Conservation (phyloP, 2,797 vertebrate genomes). For the Remorina albescens region DNA sequence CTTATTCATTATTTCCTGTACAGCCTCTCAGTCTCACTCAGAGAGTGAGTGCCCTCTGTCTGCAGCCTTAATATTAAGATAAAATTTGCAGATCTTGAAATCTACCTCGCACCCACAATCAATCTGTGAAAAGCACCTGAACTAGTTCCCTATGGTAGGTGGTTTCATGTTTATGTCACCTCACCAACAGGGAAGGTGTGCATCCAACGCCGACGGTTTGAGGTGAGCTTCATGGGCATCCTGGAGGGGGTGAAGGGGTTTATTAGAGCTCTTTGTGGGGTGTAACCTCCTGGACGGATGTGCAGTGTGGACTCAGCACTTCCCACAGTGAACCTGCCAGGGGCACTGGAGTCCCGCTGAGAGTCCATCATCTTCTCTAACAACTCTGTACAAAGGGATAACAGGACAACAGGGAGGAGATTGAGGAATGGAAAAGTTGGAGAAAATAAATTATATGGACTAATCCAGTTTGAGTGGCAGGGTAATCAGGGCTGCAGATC, state of each 20-base stretch:
- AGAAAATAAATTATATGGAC: neutral
- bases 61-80: no score
- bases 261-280: slow-evolving; percentile 94
- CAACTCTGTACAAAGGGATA: slow-evolving; percentile 80
- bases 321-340: slow-evolving; percentile 95
- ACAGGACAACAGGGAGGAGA: neutral
- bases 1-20: no score
- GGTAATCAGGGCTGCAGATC: neutral
- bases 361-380: slow-evolving; percentile 93
- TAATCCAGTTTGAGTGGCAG: neutral
- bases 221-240: slow-evolving; percentile 99
- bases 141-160: neutral
- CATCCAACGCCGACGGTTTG: slow-evolving; percentile 97
- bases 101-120: no score
- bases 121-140: neutral
- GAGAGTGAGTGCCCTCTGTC: no score
- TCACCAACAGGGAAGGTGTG: slow-evolving; percentile 97
- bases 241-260: slow-evolving; percentile 98
- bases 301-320: slow-evolving; percentile 96
- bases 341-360: slow-evolving; percentile 94
- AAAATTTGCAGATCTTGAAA: no score
- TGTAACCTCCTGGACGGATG: slow-evolving; percentile 91
- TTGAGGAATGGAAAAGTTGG: neutral
- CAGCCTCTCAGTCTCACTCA: no score
- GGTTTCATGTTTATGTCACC: slow-evolving; percentile 16